A percentile compares a stretch with the other conserved stretches of the same genome.
Conservation (phyloP, 2,113 vertebrate genomes). For the Stictonetta naevosa region DNA sequence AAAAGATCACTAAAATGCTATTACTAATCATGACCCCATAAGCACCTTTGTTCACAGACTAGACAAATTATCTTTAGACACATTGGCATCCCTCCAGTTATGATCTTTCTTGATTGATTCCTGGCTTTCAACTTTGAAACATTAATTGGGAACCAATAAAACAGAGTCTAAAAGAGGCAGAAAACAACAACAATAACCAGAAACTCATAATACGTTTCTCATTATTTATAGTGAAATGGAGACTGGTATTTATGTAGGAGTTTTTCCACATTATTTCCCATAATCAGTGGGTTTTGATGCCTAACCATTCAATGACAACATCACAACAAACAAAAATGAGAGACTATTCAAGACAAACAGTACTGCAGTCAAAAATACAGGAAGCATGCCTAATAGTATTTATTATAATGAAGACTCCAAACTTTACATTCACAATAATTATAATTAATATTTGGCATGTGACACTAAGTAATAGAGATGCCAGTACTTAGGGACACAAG, state of each 20-base stretch:
- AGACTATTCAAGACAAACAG: conserved; percentile 7
- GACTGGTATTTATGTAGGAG: neutral
- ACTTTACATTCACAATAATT: neutral
- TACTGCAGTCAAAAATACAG: neutral
- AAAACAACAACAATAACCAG: neutral
- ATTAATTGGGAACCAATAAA: conserved; percentile 7
- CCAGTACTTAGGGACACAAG: neutral
- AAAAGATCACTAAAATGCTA: neutral
- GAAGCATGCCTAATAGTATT: neutral
- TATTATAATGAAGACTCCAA: neutral
- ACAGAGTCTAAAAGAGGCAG: neutral
- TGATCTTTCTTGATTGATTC: conserved; percentile 7
- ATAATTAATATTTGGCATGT: neutral
- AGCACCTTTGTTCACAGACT: neutral
- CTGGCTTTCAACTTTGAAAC: neutral
- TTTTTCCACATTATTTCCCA: neutral
- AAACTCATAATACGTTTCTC: too few relatives aligned
- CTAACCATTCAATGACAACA: neutral
- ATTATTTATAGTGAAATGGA: neutral
- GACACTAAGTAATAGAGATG: neutral
- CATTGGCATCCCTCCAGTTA: neutral
- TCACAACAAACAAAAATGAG: neutral
- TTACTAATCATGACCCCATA: neutral
- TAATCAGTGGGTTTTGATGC: neutral
- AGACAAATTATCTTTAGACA: neutral